Percentiles rank a stretch among this genome's conserved stretches.
phyloP scores from a whole-genome alignment of 2,888 invertebrate genomes.

The Spialia ferax region DNA sequence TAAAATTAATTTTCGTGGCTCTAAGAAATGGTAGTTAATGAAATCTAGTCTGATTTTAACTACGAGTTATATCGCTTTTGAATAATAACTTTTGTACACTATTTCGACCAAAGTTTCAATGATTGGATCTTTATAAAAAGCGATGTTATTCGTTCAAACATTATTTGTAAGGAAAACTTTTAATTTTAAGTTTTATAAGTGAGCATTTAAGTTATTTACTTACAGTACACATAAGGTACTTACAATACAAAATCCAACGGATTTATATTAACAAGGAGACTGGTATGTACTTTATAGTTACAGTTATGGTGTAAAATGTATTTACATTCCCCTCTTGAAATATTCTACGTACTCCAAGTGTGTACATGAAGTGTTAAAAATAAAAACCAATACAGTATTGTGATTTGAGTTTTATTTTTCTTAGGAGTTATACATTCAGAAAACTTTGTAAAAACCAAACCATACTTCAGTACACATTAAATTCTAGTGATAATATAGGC shows the following conservation, averaged over 20 bases:
- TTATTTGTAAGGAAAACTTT: constrained; percentile 55
- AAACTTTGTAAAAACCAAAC: too few relatives aligned
- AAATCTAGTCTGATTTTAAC: constrained; percentile 78
- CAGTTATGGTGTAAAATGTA: constrained; percentile 68
- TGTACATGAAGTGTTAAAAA: constrained; percentile 69
- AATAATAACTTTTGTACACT: constrained; percentile 50
- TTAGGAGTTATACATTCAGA: too few relatives aligned
- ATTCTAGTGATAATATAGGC: too few relatives aligned
- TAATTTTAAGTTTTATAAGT: constrained; percentile 67
- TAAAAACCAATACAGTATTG: constrained; percentile 85
- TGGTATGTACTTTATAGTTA: constrained; percentile 78
- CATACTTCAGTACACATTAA: too few relatives aligned
- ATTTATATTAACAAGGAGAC: constrained; percentile 83
- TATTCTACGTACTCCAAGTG: constrained; percentile 61
- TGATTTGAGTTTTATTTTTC: constrained; percentile 67
- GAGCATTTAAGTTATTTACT: constrained; percentile 82
- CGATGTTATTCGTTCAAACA: constrained; percentile 64
- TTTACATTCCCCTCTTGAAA: constrained; percentile 81
- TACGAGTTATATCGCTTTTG: constrained; percentile 63
- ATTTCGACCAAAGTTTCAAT: constrained; percentile 48
- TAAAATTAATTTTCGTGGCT: constrained; percentile 65
- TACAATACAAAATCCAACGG: constrained; percentile 75
- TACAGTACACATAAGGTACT: constrained; percentile 73
- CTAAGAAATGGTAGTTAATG: constrained; percentile 64
- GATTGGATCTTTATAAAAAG: constrained; percentile 55